These are phyloP conservation scores for Urocitellus parryii DNA, from an alignment of 2,113 vertebrate species.

Conservation along the genomic window DNA sequence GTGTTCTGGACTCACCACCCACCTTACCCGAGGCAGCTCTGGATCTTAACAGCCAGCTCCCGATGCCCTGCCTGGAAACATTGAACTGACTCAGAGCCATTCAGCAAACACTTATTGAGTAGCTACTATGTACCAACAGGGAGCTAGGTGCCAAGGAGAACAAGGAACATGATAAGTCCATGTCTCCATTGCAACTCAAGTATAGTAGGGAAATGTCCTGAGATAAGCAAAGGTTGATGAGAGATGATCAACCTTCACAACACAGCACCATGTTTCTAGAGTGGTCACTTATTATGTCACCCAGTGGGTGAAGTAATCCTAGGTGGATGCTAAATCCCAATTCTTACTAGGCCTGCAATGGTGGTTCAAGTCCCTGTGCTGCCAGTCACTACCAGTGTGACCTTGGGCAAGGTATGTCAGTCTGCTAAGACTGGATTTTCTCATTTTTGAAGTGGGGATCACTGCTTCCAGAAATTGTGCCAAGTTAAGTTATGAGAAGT, in stretches of 20 bases:
- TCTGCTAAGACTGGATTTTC: background rate
- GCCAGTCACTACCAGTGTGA: background rate
- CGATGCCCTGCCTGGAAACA: background rate
- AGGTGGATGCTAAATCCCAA: background rate
- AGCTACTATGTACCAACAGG: background rate
- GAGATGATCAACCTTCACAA: background rate
- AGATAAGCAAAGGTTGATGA: background rate
- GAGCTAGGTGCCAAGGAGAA: background rate
- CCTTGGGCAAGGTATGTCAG: background rate
- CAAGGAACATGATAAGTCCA: background rate
- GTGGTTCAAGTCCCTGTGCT: background rate
- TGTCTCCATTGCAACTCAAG: background rate
- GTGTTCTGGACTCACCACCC: background rate
- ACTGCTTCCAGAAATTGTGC: background rate
- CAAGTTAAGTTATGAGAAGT: background rate
- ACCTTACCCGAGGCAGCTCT: background rate
- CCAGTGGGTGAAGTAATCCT: background rate
- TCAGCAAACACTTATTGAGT: constrained; percentile 2
- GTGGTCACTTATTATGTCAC: background rate
- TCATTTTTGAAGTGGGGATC: background rate
- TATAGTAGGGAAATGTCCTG: background rate
- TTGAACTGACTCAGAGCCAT: background rate
- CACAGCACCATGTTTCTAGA: background rate
- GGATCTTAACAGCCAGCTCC: background rate
- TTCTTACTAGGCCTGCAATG: background rate